A percentile compares a stretch with the other conserved stretches of the same genome.
These are phyloP conservation scores for Lerema accius DNA, from an alignment of 1,140 invertebrate genomes.

Conservation along the genomic window DNA sequence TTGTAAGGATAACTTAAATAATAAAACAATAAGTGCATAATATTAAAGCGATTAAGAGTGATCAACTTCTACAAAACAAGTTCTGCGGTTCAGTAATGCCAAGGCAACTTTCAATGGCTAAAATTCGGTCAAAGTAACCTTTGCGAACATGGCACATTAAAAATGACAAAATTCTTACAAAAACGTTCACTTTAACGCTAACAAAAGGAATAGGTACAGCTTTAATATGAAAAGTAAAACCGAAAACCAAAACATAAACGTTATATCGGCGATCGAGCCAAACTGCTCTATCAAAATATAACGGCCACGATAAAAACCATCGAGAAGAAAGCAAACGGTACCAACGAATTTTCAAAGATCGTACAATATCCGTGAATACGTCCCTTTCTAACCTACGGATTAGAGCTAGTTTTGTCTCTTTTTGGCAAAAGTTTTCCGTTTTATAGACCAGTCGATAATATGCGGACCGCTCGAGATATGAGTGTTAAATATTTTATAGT, in stretches of 20 bases:
- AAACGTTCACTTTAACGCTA: neutral
- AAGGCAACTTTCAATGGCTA: no score
- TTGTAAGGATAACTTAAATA: no score
- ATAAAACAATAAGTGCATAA: no score
- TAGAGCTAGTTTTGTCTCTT: conserved; percentile 52
- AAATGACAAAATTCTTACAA: neutral
- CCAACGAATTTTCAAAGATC: conserved; percentile 77
- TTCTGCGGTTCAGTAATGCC: no score
- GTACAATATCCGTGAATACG: conserved; percentile 58
- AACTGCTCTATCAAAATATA: conserved; percentile 81
- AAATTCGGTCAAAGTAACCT: no score
- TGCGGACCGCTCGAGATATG: conserved; percentile 71
- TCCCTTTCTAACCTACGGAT: conserved; percentile 54
- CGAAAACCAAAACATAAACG: conserved; percentile 79
- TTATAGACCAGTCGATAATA: conserved; percentile 77
- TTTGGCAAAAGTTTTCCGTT: conserved; percentile 61
- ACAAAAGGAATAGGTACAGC: neutral
- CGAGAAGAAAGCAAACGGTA: conserved; percentile 79
- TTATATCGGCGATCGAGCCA: conserved; percentile 71
- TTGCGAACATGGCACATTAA: no score
- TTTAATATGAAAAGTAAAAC: conserved; percentile 40
- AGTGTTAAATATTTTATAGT: conserved; percentile 78
- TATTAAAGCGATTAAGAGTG: no score
- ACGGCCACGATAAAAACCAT: conserved; percentile 79
- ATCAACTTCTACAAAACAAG: no score